These are phyloP conservation scores for Leucoraja erinaceus DNA, from an alignment of 2,113 vertebrate species.

Conservation along the genomic window DNA sequence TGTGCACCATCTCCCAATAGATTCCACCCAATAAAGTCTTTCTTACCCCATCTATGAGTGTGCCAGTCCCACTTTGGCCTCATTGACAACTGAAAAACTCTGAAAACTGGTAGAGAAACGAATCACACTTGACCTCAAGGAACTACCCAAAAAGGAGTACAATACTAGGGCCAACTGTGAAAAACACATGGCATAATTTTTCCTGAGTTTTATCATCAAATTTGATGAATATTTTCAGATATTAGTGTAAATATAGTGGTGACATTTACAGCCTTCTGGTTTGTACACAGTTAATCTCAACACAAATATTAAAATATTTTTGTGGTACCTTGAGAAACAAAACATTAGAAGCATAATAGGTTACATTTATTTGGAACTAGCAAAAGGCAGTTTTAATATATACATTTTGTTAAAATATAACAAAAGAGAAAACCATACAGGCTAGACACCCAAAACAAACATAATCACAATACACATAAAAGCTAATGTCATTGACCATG, in stretches of 20 bases:
- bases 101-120: no score
- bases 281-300: not conserved
- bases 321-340: not conserved
- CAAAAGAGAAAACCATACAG: not conserved
- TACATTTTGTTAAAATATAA: not conserved
- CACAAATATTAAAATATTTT: not conserved
- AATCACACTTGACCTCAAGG: no score
- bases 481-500: not conserved
- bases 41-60: no score
- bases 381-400: not conserved
- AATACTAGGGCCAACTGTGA: not conserved
- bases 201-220: not conserved
- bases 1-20: no score
- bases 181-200: not conserved
- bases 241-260: not conserved
- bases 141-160: no score
- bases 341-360: not conserved
- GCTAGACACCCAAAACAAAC: not conserved
- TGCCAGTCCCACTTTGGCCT: no score
- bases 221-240: not conserved
- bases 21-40: no score
- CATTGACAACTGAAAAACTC: no score
- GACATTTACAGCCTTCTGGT: not conserved
- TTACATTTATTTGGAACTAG: not conserved
- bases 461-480: not conserved